These are phyloP conservation scores for Conchocele bisecta DNA, from an alignment of 2,888 invertebrate species.

Conservation along the genomic window DNA sequence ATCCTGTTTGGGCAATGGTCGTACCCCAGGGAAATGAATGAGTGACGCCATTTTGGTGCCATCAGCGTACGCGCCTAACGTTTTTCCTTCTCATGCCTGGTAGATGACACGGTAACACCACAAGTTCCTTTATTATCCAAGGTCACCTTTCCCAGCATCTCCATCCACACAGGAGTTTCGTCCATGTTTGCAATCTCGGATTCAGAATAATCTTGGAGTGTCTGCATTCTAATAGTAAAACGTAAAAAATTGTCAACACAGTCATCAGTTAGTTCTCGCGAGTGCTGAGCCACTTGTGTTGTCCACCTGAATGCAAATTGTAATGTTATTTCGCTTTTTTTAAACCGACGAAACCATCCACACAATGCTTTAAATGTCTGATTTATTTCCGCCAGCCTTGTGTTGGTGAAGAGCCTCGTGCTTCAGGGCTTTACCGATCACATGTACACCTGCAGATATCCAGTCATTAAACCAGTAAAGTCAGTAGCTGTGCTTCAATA, in stretches of 20 bases:
- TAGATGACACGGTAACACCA: constrained; percentile 14
- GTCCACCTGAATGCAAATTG: background rate
- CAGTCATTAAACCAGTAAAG: background rate
- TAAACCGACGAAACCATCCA: background rate
- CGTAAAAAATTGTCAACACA: background rate
- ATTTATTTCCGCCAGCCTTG: background rate
- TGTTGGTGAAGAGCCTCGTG: constrained; percentile 1
- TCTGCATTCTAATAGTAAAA: background rate
- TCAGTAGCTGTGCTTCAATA: no score
- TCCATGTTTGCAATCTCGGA: constrained; percentile 27
- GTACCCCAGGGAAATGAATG: background rate
- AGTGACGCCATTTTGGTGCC: constrained; percentile 9
- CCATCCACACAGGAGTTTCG: constrained; percentile 27
- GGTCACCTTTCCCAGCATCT: constrained; percentile 32
- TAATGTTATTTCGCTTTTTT: background rate
- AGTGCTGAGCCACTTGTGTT: constrained; percentile 5
- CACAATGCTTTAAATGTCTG: constrained; percentile 7
- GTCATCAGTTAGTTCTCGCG: background rate
- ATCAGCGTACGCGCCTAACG: constrained; percentile 3
- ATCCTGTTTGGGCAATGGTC: no score
- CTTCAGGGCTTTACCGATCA: background rate
- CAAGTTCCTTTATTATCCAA: background rate
- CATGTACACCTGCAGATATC: background rate
- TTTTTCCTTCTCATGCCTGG: constrained; percentile 18
- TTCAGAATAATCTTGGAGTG: background rate